A percentile compares a stretch with the other conserved stretches of the same genome.
phyloP scores from a whole-genome alignment of 2,797 vertebrate genomes.

The Neosilurus hyrtlii region DNA sequence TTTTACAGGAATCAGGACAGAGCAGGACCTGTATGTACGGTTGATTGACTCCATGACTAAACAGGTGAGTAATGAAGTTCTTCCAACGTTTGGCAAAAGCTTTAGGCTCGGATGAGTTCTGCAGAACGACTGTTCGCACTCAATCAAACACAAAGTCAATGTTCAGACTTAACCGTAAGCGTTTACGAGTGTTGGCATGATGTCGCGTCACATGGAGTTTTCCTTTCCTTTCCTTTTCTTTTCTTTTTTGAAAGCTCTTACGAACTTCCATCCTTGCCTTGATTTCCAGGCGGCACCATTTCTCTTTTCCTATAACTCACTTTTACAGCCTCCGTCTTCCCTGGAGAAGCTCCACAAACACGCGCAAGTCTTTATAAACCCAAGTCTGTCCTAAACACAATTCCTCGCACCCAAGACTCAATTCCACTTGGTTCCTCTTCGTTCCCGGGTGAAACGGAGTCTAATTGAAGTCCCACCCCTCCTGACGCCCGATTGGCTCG shows the following conservation, averaged over 20 bases:
- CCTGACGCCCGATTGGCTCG: constrained; percentile 32
- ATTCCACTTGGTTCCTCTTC: constrained; percentile 17
- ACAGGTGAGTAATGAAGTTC: constrained; percentile 76
- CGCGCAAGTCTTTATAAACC: constrained; percentile 16
- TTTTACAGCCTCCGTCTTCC: constrained; percentile 5
- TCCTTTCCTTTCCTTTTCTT: neutral
- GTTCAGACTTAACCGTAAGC: neutral
- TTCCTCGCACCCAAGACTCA: neutral
- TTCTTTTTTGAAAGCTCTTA: neutral
- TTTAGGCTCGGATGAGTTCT: neutral
- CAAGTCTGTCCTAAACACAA: constrained; percentile 16
- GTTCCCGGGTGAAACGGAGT: constrained; percentile 25
- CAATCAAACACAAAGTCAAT: neutral
- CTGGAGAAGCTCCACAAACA: neutral
- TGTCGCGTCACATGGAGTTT: neutral
- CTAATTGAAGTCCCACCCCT: constrained; percentile 26
- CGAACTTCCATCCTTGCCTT: neutral
- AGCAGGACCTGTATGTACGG: constrained; percentile 89
- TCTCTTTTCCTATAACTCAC: constrained; percentile 12
- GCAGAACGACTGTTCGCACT: too few species aligned
- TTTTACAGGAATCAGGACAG: constrained; percentile 84
- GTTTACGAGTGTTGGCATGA: neutral
- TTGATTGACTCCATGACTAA: constrained; percentile 97
- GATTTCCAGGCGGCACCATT: neutral
- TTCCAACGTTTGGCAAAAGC: neutral